Evolutionary conservation across 2,113 vertebrate species (phyloP).

Genomic region (Xenopus tropicalis): UCB_Xtro_10.0 CM004445.2:17124501-17125000

Average conservation of each 20-base stretch:
- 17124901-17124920: slow-evolving; percentile 90
- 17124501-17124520: slow-evolving; percentile 75
- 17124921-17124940: slow-evolving; percentile 88
- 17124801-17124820: too few relatives aligned
- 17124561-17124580: slow-evolving; percentile 85
- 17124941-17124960: slow-evolving; percentile 74
- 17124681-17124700: slow-evolving; percentile 86
- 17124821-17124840: too few relatives aligned
- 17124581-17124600: slow-evolving; percentile 77
- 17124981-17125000: slow-evolving; percentile 80
- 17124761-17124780: too few relatives aligned
- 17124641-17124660: slow-evolving; percentile 76
- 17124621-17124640: slow-evolving; percentile 77
- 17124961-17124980: slow-evolving; percentile 80
- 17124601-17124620: slow-evolving; percentile 83
- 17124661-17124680: slow-evolving; percentile 74
- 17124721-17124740: too few relatives aligned
- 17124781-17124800: too few relatives aligned
- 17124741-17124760: too few relatives aligned
- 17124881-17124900: slow-evolving; percentile 67
- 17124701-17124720: slow-evolving; percentile 19
- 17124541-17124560: slow-evolving; percentile 83
- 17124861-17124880: too few relatives aligned
- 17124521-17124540: slow-evolving; percentile 77
- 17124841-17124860: too few relatives aligned